Base-by-base conservation (phyloP, 2,797 vertebrate species). In the Galaxias olidus region DNA sequence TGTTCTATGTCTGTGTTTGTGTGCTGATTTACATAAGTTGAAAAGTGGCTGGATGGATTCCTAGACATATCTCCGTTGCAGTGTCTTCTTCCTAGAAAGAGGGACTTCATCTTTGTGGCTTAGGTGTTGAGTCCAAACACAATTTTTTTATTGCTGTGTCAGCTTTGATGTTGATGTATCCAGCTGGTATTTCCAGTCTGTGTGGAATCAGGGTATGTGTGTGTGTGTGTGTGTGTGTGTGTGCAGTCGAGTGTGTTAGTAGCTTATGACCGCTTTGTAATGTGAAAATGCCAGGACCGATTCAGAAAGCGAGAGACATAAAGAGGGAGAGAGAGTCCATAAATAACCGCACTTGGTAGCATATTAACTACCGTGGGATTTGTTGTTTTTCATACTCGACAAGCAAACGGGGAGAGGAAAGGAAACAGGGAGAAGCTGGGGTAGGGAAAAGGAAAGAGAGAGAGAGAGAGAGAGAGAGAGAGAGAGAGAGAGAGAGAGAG, bases 361-460 rank as follows among this genome's bases (percentile, higher is more conserved):
- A 60, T 40, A 83, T 86, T 84, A 84, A 86, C 83, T 61, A 60
- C 60, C 64, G 46, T 65, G 57, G 65, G 12, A 30, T 20, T 47
- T 47, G 10, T 45, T 12, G 18, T 18, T 44, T 62, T 55, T 13
- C 9, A 14, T 13, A 19, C 53, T 41, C 3, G 53, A 41, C 53
- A 55, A 30, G 30, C 30, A 30, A n/a, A 30, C 30, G 30, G 30
- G 30, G 30, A 30, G 30, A 30, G 30, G 30, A 30, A 30, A 30
- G 30, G 30, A 55, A 55, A 55, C 1, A 55, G 8, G 12, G 20
- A 41, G 6, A 8, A 55, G 53, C 20, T 3, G 12, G 17, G 20
- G 10, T 19, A 19, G 51, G 20, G 17, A 59, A 9, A 57, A n/a
- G 42, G 14, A 17, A 43, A 19, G 57, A 71, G 55, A 73, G 59